Base-by-base conservation (phyloP, 2,888 invertebrate species). In the Formica aserva region DNA sequence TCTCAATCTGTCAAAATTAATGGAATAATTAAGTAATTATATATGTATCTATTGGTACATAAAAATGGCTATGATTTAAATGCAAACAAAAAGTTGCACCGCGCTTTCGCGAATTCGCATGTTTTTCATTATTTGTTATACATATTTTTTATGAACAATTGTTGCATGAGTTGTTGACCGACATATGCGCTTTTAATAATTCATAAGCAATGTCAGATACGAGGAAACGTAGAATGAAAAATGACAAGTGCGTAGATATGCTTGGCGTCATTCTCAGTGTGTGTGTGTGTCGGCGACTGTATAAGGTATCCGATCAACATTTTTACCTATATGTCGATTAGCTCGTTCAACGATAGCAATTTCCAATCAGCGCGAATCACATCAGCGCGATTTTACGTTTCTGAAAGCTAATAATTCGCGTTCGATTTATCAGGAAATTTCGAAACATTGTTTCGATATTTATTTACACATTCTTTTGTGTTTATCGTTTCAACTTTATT, bases 191-290 rank as follows among this genome's bases (percentile, higher is more conserved):
- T 35, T 57, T 78, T 48, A 74, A 78, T 78, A 78, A 74, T 78
- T 78, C 60, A 78, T 78, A 72, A 78, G 78, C 60, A 18, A 78
- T 18, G 57, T 78, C 63, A 60, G 75, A 78, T 60, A 78, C 6
- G 74, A 74, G 78, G 60, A 78, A 78, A 74, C 18, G 60, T 63
- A 26, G 32, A 60, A 65, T 78, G 45, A 45, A 78, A 78, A 78
- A 78, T 41, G 38, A 77, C 45, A 74, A 74, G 22, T 57, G 26
- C 45, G 78, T 60, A 74, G 60, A 78, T 78, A 78, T 60, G 60
- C 26, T 26, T 32, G 26, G 26, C 22, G 57, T 41, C 22, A 57
- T 72, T 57, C 75, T 9, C 60, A 75, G 45, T 0, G 32, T 32
- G 32, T 32, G 32, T 32, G 32, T 32, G 32, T 41, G 22, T 18